Percentiles rank a stretch among this genome's conserved stretches.
Conservation (phyloP, 2,113 vertebrate species). For the Anhinga anhinga region DNA sequence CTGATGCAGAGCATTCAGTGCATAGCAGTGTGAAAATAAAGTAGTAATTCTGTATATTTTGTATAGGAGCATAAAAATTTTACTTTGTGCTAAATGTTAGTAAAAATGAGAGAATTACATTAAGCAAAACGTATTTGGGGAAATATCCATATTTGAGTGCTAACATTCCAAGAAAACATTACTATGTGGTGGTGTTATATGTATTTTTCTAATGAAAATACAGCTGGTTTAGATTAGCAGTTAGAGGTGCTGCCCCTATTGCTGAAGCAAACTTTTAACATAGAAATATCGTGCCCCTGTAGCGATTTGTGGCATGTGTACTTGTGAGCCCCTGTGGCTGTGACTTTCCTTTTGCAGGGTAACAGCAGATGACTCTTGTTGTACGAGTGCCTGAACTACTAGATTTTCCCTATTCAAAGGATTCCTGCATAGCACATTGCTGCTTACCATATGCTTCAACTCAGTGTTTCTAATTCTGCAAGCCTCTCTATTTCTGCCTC, state of each 20-base stretch:
- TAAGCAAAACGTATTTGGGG: neutral
- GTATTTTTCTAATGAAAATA: neutral
- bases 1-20: neutral
- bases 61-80: neutral
- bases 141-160: neutral
- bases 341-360: neutral
- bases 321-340: neutral
- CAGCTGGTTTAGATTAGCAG: neutral
- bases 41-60: neutral
- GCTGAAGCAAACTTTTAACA: neutral
- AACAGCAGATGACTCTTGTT: neutral
- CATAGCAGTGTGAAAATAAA: neutral
- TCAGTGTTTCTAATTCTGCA: neutral
- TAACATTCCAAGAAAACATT: neutral
- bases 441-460: neutral
- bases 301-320: neutral
- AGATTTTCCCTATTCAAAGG: neutral
- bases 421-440: neutral
- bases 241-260: neutral
- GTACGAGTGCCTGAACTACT: accelerated
- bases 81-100: neutral
- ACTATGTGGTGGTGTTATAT: neutral
- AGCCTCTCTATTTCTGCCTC: neutral
- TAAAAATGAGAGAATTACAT: neutral
- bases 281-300: neutral